Evolutionary conservation across 2,888 invertebrate genomes (phyloP), one percentile per base, ranked within the genome.

Genomic region (Chironomus tentans): DNA sequence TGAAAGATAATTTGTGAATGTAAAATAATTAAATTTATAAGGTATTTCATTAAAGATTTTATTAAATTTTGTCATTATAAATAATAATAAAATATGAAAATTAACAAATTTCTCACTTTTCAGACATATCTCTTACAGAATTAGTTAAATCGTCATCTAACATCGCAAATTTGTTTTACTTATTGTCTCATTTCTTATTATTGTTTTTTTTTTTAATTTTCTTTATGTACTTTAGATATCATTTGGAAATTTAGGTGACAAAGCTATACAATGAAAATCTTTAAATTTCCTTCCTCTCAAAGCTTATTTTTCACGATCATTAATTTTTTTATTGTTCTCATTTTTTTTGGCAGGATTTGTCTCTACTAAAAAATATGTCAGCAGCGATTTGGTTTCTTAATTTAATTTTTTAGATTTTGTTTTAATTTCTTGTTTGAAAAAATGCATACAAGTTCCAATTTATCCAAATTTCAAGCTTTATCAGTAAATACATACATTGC

Each of bases 271-370:
- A 24, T 21, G 65, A 65, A 21, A 15, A 56, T 38, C 38, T 38
- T 38, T 10, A 38, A 10, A 2, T 38, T 38, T 10, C 10, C 2
- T 7, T 38, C 38, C 38, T 22, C 13, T 18, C 21, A 21, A 65
- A 65, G 21, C 38, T 38, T 38, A 10, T 38, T 38, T 28, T 28
- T 28, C 6, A 28, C 5, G 28, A 28, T 28, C 28, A 10, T 38
- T 38, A 38, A 38, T 38, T 38, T 10, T 28, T 10, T 28, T 28
- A 28, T 28, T 28, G 28, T 38, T 68, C 38, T 68, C 28, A 28
- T n/a, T n/a, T 18, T 15, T 28, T 68, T 68, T 68, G 68, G 68
- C 68, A 68, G 68, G 68, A 68, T 24, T 65, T 65, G 18, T 22
- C 21, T 65, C 65, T 56, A 56, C 56, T 56, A 56, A 56, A 56